These are phyloP conservation scores for Pempheris klunzingeri DNA, from an alignment of 2,797 vertebrate species.

Conservation along the genomic window DNA sequence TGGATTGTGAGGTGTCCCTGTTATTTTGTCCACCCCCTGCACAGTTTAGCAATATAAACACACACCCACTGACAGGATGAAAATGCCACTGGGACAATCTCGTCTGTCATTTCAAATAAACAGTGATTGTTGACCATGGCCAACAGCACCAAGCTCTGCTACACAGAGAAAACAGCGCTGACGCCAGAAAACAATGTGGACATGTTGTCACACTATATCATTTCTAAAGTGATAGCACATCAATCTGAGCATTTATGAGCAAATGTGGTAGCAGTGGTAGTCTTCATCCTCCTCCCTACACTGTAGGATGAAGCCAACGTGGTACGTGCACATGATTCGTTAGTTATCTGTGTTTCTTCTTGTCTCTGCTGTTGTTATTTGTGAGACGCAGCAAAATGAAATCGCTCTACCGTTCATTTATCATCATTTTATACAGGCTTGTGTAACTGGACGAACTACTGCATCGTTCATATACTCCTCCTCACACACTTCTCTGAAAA, in stretches of 20 bases:
- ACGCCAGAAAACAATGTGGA: conserved; percentile 37
- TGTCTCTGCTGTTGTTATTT: background rate
- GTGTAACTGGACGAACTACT: background rate
- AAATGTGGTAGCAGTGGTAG: background rate
- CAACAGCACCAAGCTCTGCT: conserved; percentile 24
- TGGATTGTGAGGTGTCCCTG: background rate
- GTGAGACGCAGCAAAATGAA: background rate
- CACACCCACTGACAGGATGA: conserved; percentile 40
- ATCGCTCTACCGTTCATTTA: background rate
- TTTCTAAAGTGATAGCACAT: background rate
- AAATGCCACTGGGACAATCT: conserved; percentile 46
- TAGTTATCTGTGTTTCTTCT: too few species aligned
- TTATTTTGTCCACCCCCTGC: conserved; percentile 18
- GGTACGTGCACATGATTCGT: background rate
- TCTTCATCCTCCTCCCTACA: background rate
- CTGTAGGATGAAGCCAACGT: background rate
- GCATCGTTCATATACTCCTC: too few species aligned
- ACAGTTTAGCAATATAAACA: conserved; percentile 40
- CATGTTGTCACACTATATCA: conserved; percentile 31
- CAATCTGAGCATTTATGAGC: conserved; percentile 11
- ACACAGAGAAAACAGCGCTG: conserved; percentile 28
- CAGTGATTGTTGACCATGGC: conserved; percentile 49
- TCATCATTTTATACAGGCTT: conserved; percentile 5
- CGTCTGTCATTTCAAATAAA: conserved; percentile 67
- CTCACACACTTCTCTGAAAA: background rate